phyloP scores from a whole-genome alignment of 2,113 vertebrate species.

The pig (Sus scrofa) region T2T-Sscrofa CM000818.6:5295001-5295500 shows the following conservation, averaged over 20 bases:
- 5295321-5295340: not conserved
- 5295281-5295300: not conserved
- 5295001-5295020: too few species aligned
- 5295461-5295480: not conserved
- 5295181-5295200: not conserved
- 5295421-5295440: not conserved
- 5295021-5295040: too few species aligned
- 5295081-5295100: too few species aligned
- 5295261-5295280: not conserved
- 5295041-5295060: too few species aligned
- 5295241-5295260: not conserved
- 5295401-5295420: not conserved
- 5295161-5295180: not conserved
- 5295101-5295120: too few species aligned
- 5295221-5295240: not conserved
- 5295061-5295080: too few species aligned
- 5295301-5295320: not conserved
- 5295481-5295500: not conserved
- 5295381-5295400: not conserved
- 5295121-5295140: too few species aligned
- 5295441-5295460: not conserved
- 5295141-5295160: not conserved
- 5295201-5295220: not conserved
- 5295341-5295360: not conserved
- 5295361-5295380: not conserved